phyloP scores from a whole-genome alignment of 2,797 vertebrate species.

The Lagodon rhomboides region DNA sequence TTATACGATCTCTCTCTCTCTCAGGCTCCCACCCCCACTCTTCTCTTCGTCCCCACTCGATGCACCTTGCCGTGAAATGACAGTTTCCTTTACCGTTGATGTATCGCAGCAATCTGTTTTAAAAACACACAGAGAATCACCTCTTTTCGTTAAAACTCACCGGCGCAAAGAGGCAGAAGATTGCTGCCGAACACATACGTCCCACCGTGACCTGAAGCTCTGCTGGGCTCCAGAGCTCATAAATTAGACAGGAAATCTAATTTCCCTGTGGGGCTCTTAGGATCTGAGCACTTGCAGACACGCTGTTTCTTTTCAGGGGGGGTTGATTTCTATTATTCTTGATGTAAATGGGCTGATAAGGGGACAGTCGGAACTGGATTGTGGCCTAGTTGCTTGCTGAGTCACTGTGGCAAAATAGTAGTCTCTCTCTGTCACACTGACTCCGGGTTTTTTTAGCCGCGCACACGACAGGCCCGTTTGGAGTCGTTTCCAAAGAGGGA shows the following conservation, averaged over 20 bases:
- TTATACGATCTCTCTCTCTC: constrained; percentile 23
- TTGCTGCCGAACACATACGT: constrained; percentile 54
- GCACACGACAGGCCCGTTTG: constrained; percentile 41
- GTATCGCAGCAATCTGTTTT: constrained; percentile 62
- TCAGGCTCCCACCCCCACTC: neutral
- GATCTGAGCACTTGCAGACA: constrained; percentile 56
- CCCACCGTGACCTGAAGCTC: constrained; percentile 68
- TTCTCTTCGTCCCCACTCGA: constrained; percentile 12
- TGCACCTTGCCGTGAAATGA: constrained; percentile 46
- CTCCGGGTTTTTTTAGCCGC: constrained; percentile 16
- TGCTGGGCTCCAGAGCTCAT: constrained; percentile 72
- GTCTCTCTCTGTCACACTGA: constrained; percentile 47
- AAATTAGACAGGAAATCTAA: constrained; percentile 82
- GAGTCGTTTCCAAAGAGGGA: constrained; percentile 5
- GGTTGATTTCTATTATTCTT: constrained; percentile 74
- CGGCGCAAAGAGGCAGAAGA: constrained; percentile 61
- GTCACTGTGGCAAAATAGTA: constrained; percentile 62
- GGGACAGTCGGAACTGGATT: constrained; percentile 63
- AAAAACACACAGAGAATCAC: constrained; percentile 51
- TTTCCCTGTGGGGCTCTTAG: constrained; percentile 79
- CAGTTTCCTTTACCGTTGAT: constrained; percentile 56
- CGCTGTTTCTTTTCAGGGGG: constrained; percentile 67
- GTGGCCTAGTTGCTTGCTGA: constrained; percentile 75
- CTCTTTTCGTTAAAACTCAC: constrained; percentile 62
- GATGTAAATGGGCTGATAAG: constrained; percentile 79